Percentiles rank a stretch among this genome's conserved stretches.
These are phyloP conservation scores for Myopa tessellatipennis DNA, from an alignment of 2,888 invertebrate genomes.

Conservation along the genomic window DNA sequence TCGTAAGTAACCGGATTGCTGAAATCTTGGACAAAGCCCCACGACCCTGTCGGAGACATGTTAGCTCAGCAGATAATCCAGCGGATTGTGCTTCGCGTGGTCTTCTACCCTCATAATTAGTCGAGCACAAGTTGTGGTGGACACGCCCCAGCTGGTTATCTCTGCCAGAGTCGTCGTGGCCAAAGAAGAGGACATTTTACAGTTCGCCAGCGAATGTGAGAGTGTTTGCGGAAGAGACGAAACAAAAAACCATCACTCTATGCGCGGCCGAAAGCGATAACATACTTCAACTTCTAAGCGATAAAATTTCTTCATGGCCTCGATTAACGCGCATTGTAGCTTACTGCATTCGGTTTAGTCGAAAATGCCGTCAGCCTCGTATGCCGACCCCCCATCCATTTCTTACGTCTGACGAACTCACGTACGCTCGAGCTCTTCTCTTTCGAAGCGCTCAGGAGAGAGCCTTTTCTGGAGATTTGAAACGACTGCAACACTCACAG, in stretches of 20 bases:
- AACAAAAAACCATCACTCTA: background rate
- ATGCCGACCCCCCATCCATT: background rate
- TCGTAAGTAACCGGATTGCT: conserved; percentile 44
- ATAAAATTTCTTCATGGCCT: conserved; percentile 15
- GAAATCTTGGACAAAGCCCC: conserved; percentile 40
- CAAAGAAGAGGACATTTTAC: background rate
- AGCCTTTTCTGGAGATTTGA: background rate
- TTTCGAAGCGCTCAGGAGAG: background rate
- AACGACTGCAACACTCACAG: background rate
- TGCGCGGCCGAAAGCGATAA: background rate
- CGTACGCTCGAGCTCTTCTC: background rate
- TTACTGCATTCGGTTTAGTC: conserved; percentile 11
- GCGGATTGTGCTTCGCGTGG: conserved; percentile 50
- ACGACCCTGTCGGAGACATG: conserved; percentile 42
- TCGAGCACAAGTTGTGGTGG: conserved; percentile 45
- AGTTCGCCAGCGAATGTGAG: background rate
- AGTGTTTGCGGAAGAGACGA: conserved; percentile 1
- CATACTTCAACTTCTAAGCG: background rate
- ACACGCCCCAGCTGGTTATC: conserved; percentile 42
- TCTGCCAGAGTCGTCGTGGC: conserved; percentile 4
- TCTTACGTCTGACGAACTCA: background rate
- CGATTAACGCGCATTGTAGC: conserved; percentile 19
- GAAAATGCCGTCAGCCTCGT: background rate
- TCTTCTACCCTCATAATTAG: conserved; percentile 35
- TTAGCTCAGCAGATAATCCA: conserved; percentile 44